These are phyloP conservation scores for Anthopleura xanthogrammica DNA, from an alignment of 92 coral and sea anemone genomes.

Conservation along the genomic window DNA sequence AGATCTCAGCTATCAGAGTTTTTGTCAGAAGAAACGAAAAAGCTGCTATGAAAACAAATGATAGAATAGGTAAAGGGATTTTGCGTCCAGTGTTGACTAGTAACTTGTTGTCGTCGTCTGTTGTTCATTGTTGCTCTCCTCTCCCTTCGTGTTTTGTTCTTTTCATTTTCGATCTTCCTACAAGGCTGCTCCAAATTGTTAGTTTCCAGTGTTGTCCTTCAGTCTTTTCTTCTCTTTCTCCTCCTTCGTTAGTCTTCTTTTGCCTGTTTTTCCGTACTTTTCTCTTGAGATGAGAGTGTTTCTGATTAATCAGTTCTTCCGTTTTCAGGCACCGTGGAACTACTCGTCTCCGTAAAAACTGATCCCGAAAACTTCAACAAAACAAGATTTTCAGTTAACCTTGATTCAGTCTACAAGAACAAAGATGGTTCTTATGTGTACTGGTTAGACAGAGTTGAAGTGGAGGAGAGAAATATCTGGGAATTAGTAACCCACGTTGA, in stretches of 20 bases:
- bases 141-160: no score
- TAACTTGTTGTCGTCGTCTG: no score
- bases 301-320: neutral
- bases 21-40: conserved; percentile 79
- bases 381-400: conserved; percentile 66
- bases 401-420: conserved; percentile 90
- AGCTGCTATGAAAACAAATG: conserved; percentile 67
- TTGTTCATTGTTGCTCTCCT: no score
- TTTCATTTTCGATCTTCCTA: no score
- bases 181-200: no score
- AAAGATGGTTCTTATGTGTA: conserved; percentile 61
- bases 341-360: conserved; percentile 34
- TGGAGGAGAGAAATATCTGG: conserved; percentile 77
- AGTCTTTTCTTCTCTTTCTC: no score
- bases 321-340: conserved; percentile 64
- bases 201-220: no score
- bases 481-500: conserved; percentile 56
- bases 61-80: conserved; percentile 40
- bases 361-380: conserved; percentile 25
- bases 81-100: neutral
- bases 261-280: neutral
- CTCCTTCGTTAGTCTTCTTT: neutral
- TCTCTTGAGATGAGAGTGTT: neutral
- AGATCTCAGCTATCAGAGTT: conserved; percentile 50
- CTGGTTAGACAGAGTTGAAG: conserved; percentile 78